phyloP scores from a whole-genome alignment of 2,888 invertebrate genomes.

The Operophtera brumata region DNA sequence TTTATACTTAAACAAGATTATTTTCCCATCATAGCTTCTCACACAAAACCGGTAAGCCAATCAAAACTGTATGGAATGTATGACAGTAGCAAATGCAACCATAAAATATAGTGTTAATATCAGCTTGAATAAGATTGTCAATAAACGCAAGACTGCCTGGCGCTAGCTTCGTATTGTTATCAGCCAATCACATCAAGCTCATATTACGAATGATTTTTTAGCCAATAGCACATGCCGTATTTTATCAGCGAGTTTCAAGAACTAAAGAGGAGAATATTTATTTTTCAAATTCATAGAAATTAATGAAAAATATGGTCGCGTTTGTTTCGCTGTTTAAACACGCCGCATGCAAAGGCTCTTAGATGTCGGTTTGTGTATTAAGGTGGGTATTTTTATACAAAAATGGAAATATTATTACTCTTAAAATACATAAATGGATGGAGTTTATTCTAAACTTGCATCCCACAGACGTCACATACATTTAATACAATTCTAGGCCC shows the following conservation, averaged over 20 bases:
- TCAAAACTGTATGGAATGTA: slow-evolving; percentile 13
- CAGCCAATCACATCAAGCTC: slow-evolving; percentile 4
- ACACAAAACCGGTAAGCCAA: slow-evolving; percentile 1
- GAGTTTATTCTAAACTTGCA: slow-evolving; percentile 2
- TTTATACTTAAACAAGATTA: slow-evolving; percentile 2
- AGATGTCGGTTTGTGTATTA: not conserved
- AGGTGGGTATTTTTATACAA: slow-evolving; percentile 20
- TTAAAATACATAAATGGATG: slow-evolving; percentile 5
- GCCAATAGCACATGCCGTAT: not conserved
- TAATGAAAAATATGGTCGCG: no score
- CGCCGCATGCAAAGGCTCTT: no score
- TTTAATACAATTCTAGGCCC: slow-evolving; percentile 12
- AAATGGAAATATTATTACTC: slow-evolving; percentile 18
- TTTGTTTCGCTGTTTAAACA: no score
- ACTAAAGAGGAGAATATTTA: no score
- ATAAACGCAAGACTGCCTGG: no score
- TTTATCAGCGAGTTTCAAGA: no score
- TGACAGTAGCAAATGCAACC: slow-evolving; percentile 4
- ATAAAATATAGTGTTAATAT: not conserved
- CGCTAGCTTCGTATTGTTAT: not conserved
- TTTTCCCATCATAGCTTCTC: slow-evolving; percentile 10
- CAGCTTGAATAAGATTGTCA: no score
- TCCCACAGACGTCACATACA: slow-evolving; percentile 14
- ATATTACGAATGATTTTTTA: not conserved
- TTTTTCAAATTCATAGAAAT: no score